Base-by-base conservation (phyloP, 2,888 invertebrate species). In the Lepidochrysops patricia region DNA sequence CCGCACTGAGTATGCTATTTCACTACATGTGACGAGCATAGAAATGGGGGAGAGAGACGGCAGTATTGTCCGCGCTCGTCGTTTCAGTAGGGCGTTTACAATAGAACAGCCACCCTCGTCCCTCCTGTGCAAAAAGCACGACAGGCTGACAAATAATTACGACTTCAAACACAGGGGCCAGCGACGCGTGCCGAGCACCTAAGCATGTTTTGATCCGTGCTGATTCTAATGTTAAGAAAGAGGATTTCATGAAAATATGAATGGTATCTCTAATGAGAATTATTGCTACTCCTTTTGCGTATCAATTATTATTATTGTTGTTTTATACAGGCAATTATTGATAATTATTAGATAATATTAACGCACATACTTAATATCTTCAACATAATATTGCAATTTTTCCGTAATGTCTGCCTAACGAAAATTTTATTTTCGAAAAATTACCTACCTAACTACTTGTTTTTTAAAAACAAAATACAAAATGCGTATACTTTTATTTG, bases 41-140 rank as follows among this genome's bases (percentile, higher is more conserved):
- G 67, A 66, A 72, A 66, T 61, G 80, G 67, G 65, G 71, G 84
- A 86, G 73, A 78, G 84, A 80, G 86, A 86, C 77, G 71, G 75
- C 70, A 61, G 66, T 74, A 80, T 69, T 63, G 68, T 67, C 62
- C 64, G 64, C 67, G 67, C 68, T 67, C 67, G 66, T 67, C 66
- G 69, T 67, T 68, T 72, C 72, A 66, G 68, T 71, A 77, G 79
- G 83, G 82, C 84, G 82, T 80, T 73, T 72, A 76, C 76, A 67
- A 62, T 54, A 64, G 57, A 69, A 67, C 68, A 69, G 70, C 64
- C 66, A 71, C 73, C 73, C 71, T 64, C 67, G 61, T 57, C 52
- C 58, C 57, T 35, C 34, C 56, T 48, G 60, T 62, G 32, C 48
- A 62, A 57, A 59, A 61, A 62, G 61, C 62, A 6, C 26, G 60